These are phyloP conservation scores for Nesogale talazaci DNA, from an alignment of 2,113 vertebrate species.

Conservation along the genomic window DNA sequence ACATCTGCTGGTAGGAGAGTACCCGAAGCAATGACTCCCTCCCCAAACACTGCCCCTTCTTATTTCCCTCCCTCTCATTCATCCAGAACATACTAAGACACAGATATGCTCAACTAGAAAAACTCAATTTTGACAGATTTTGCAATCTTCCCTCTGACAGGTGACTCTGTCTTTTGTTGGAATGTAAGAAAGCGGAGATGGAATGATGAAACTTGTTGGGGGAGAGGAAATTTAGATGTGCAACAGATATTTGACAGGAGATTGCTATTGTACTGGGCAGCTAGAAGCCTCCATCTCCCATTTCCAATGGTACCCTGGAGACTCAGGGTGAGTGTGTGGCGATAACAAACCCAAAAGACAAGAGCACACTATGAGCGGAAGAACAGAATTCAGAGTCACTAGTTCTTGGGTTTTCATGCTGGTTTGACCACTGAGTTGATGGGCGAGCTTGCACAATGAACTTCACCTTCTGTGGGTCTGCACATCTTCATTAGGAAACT, in stretches of 20 bases:
- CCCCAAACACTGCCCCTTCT: not conserved
- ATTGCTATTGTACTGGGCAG: not conserved
- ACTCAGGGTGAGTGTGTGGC: not conserved
- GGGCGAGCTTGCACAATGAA: not conserved
- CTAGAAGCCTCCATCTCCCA: not conserved
- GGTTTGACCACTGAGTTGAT: not conserved
- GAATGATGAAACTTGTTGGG: conserved; percentile 63
- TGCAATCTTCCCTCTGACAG: conserved; percentile 55
- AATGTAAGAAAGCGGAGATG: conserved; percentile 55
- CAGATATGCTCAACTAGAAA: conserved; percentile 66
- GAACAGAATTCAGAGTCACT: not conserved
- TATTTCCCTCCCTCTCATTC: conserved; percentile 58
- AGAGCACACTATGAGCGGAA: not conserved
- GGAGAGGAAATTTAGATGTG: conserved; percentile 60
- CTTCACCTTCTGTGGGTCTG: not conserved
- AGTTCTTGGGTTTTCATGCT: not conserved
- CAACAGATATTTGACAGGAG: conserved; percentile 52
- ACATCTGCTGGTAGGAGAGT: conserved; percentile 22
- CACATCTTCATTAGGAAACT: conserved; percentile 17
- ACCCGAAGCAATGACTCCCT: not conserved
- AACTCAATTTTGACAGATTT: conserved; percentile 64
- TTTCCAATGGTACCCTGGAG: conserved; percentile 20
- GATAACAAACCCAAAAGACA: not conserved
- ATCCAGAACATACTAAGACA: conserved; percentile 60
- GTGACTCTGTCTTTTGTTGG: conserved; percentile 60